Evolutionary conservation across 2,113 vertebrate species (phyloP), one percentile per base, ranked within the genome.

Genomic region (Clinocottus analis): DNA sequence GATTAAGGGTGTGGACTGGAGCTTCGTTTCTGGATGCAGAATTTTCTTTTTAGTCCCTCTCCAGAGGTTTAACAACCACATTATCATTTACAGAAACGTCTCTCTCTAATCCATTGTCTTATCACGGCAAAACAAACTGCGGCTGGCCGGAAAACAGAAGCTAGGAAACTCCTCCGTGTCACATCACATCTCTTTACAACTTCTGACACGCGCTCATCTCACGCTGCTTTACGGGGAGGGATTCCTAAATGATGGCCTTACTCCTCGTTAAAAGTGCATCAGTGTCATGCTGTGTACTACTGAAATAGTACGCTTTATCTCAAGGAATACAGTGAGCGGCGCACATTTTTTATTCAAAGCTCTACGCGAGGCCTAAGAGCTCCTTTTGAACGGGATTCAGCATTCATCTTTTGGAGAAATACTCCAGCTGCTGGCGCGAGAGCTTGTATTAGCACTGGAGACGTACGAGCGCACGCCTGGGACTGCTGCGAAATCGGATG

Each of bases 261-360:
- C 29, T 87, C 79, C 87, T 88, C 80, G 78, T 90, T 92, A 90
- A 90, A 92, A 90, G 87, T 83, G 72, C 90, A 91, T 93, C 85
- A 90, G 78, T 86, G 86, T 90, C 88, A 84, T 1, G 27, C 37
- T 62, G 82, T 61, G 63, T 55, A 75, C 66, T 51, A 3, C 4
- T 87, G 75, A 89, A 89, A 85, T 33, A 77, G 33, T 73, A 78
- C 11, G 56, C 82, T 69, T 81, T 65, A 31, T 72, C 39, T 89
- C 41, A 74, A 63, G 75, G 82, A 65, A 79, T 83, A 87, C 55
- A 67, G 70, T 53, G 61, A 68, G 75, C 33, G 31, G 53, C 6
- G 7, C 39, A 47, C 63, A 79, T 74, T 77, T 87, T 75, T 74
- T 55, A 61, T 47, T 76, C 49, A 67, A 45, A 76, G 68, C 65